Percentiles rank a stretch among this genome's conserved stretches.
Evolutionary conservation across 2,113 vertebrate species (phyloP).

Genomic region (Puntigrus tetrazona): DNA sequence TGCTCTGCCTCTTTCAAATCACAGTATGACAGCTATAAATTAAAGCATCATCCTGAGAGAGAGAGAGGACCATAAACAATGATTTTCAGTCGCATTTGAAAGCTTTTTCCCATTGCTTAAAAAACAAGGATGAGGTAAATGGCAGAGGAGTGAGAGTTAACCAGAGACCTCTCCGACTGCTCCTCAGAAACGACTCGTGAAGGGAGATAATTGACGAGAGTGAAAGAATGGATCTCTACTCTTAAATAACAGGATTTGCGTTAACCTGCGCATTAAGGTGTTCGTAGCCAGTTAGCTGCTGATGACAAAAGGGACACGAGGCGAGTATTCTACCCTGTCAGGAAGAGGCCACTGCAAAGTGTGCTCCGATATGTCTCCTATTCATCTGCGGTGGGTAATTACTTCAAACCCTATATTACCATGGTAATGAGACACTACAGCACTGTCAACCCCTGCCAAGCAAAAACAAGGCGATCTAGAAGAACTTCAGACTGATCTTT

Average conservation of each 20-base stretch:
- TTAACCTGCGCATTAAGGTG: constrained; percentile 89
- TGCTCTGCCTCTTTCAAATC: constrained; percentile 44
- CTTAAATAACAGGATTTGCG: constrained; percentile 89
- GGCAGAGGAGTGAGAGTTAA: constrained; percentile 55
- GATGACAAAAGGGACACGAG: constrained; percentile 88
- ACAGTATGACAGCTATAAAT: constrained; percentile 58
- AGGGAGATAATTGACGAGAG: constrained; percentile 74
- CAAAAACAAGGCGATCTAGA: constrained; percentile 67
- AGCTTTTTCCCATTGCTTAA: constrained; percentile 8
- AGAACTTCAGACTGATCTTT: constrained; percentile 52
- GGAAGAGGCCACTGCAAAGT: constrained; percentile 85
- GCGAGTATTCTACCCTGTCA: constrained; percentile 92
- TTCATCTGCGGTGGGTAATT: constrained; percentile 89
- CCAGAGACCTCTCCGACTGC: constrained; percentile 55
- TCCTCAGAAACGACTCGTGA: constrained; percentile 51
- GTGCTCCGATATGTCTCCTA: constrained; percentile 84
- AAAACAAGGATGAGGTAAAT: constrained; percentile 51
- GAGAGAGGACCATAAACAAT: constrained; percentile 52
- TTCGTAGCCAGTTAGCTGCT: constrained; percentile 91
- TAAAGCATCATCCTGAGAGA: constrained; percentile 55
- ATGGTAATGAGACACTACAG: constrained; percentile 88
- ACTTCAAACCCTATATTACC: constrained; percentile 91
- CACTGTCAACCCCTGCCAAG: constrained; percentile 81
- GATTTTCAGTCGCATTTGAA: constrained; percentile 32
- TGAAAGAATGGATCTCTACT: constrained; percentile 86